These are phyloP conservation scores for Cantharis rufa DNA, from an alignment of 2,888 invertebrate species.

Conservation along the genomic window DNA sequence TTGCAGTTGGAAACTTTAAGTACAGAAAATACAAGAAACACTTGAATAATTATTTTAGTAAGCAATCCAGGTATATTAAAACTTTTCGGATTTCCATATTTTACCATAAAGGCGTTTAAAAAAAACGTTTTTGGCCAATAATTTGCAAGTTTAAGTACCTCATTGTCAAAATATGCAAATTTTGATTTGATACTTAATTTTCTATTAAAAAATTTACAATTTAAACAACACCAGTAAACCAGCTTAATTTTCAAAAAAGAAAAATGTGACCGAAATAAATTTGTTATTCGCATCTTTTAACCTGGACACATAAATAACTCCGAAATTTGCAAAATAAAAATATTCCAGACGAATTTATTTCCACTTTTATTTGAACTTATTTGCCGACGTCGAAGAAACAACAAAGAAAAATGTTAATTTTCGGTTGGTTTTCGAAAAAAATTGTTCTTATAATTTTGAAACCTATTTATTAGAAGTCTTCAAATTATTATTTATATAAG, in stretches of 20 bases:
- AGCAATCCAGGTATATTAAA: background rate
- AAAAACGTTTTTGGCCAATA: background rate
- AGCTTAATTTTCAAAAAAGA: background rate
- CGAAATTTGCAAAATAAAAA: background rate
- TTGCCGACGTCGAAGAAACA: background rate
- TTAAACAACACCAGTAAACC: background rate
- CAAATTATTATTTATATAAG: background rate
- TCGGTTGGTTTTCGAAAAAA: background rate
- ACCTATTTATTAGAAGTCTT: background rate
- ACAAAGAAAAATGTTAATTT: no score
- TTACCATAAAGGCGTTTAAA: background rate
- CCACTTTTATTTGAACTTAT: background rate
- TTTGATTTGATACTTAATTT: background rate
- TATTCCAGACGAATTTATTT: no score
- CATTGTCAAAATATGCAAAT: background rate
- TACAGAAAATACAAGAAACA: conserved; percentile 5
- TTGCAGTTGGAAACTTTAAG: background rate
- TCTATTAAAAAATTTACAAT: background rate
- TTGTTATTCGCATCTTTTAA: background rate
- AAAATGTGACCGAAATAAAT: background rate
- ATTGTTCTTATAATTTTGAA: background rate
- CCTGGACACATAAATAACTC: background rate
- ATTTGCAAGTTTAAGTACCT: background rate
- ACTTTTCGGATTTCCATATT: background rate
- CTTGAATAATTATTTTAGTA: conserved; percentile 5